These are phyloP conservation scores for Crocuta crocuta DNA, from an alignment of 2,113 vertebrate genomes.

Conservation along the genomic window DNA sequence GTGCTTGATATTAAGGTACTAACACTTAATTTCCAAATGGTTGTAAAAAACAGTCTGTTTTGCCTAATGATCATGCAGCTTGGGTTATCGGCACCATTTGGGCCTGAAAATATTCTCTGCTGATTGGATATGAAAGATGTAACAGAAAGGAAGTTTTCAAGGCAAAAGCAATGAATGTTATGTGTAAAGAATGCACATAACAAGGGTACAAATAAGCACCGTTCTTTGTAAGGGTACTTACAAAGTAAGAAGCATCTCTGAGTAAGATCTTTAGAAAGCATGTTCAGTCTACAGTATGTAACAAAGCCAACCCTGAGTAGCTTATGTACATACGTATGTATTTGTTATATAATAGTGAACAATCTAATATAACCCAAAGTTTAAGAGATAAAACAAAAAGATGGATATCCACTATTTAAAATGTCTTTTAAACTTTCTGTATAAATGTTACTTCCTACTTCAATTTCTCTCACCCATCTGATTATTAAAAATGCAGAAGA, in stretches of 20 bases:
- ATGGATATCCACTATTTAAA: neutral
- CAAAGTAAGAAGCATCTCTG: too few relatives aligned
- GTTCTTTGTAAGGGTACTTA: too few relatives aligned
- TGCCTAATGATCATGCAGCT: neutral
- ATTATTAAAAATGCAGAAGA: conserved; percentile 18
- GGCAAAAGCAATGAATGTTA: neutral
- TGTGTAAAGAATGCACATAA: neutral
- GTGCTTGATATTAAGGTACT: neutral
- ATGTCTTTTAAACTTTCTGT: neutral
- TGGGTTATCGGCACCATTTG: neutral
- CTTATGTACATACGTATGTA: rapidly evolving
- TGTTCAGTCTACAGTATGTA: neutral
- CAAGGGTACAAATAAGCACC: neutral
- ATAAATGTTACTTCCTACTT: neutral
- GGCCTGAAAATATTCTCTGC: neutral
- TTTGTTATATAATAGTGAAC: neutral
- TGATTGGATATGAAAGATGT: conserved; percentile 8
- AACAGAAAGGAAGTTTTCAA: neutral
- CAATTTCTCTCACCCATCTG: neutral
- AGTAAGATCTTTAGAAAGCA: neutral
- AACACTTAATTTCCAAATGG: neutral
- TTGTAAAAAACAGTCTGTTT: neutral
- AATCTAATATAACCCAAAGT: neutral
- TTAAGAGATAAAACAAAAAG: neutral
- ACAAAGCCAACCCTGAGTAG: neutral